Base-by-base conservation (phyloP, 2,797 vertebrate species). In the Melanotaenia parkinsoni region DNA sequence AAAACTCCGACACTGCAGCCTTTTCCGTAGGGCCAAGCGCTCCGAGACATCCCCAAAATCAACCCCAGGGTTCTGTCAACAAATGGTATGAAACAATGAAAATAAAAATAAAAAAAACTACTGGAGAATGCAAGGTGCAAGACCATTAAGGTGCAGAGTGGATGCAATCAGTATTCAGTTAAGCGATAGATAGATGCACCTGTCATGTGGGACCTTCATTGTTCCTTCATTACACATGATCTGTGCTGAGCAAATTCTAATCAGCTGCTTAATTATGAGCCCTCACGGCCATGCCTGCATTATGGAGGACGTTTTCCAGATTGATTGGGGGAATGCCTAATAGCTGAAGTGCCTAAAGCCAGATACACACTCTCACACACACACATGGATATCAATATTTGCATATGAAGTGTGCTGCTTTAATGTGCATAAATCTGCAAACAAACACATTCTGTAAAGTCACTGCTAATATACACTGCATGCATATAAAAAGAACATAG, bases 41-140 rank as follows among this genome's bases (percentile, higher is more conserved):
- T 99, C 98, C 0, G 98, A 98, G 74, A 99, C 96, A 0, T 99
- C 98, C 57, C 98, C 98, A 0, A 99, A 99, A 93, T 99, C 98
- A 72, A 99, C 97, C 0, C 98, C 97, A 0, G 97, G 98, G 87
- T 98, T 99, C 97, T 99, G 92, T 84, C 40, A 75, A 56, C 66
- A 82, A 73, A 79, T 24, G 38, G 58, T n/a, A 33, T 45, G 68
- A 82, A 79, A 81, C 53, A 74, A 79, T 84, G 64, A 67, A 1
- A 51, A 54, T 63, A 60, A 4, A 35, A 28, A 6, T 2, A 60
- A 43, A 35, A 35, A 67, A 12, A 18, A 53, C 54, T 70, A 57
- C 65, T 50, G 35, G 32, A 74, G 63, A 64, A 78, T 26, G 13
- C 22, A 70, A 61, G 62, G 67, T n/a, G n/a, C 9, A 22, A 28